Base-by-base conservation (phyloP, 2,888 invertebrate genomes). In the Bembecia ichneumoniformis region DNA sequence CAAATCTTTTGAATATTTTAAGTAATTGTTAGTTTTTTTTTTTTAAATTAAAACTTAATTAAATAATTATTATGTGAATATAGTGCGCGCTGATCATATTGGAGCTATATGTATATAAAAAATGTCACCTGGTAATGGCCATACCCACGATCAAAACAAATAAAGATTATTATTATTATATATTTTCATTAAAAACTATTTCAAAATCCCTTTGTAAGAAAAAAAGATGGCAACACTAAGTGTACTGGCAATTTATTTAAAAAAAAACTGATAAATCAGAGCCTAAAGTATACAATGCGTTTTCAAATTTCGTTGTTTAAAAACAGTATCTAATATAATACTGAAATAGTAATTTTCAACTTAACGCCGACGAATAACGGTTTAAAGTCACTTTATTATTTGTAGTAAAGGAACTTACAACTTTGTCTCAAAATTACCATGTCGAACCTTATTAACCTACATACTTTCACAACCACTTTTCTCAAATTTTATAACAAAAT, bases 391-490 rank as follows among this genome's bases (percentile, higher is more conserved):
- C 75, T 72, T 60, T 53, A 53, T 49, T 56, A 57, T 63, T 65
- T 61, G 28, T 28, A 58, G 57, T 59, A 68, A 82, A 81, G 77
- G 76, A 80, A 82, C 77, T 76, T 71, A 47, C 47, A 57, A 58
- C 57, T 59, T 66, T 63, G 64, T 59, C 58, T 54, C 62, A 49
- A 68, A 28, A 28, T 28, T 28, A 28, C 28, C 28, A 9, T 28
- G 28, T 28, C 28, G 28, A 11, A 7, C 46, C 59, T 62, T 62
- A 66, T 50, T 52, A n/a, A 55, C 63, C 72, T 79, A 78, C 71
- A 77, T 64, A 74, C 79, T 72, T 59, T 84, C 86, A 86, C 86
- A 86, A 86, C 86, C 83, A 73, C 81, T 59, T 68, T 71, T 59
- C 61, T 60, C 65, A 44, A 68, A 66, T 59, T 58, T 56, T 47